Percentiles rank a stretch among this genome's conserved stretches.
Conservation (phyloP, 2,797 vertebrate species). For the Cirrhinus mrigala region DNA sequence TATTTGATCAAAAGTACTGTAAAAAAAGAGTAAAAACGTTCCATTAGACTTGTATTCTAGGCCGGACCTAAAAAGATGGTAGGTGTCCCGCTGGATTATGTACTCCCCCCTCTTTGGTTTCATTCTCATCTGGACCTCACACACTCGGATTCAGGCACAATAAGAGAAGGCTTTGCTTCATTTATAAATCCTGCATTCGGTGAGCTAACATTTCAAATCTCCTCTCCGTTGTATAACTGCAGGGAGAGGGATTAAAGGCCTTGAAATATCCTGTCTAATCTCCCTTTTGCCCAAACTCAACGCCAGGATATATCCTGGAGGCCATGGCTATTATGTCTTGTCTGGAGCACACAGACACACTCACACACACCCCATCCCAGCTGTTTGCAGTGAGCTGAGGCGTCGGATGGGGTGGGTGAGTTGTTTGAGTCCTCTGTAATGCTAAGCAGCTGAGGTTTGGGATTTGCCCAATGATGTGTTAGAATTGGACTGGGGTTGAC, state of each 20-base stretch:
- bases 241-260: slow-evolving; percentile 69
- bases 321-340: slow-evolving; percentile 46
- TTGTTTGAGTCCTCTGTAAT: slow-evolving; percentile 30
- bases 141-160: slow-evolving; percentile 37
- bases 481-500: slow-evolving; percentile 34
- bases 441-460: slow-evolving; percentile 39
- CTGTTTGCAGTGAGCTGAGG: slow-evolving; percentile 23
- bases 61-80: slow-evolving; percentile 5
- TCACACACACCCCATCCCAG: background rate
- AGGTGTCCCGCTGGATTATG: slow-evolving; percentile 1
- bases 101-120: background rate
- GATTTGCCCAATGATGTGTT: slow-evolving; percentile 44
- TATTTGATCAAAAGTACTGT: background rate
- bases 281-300: slow-evolving; percentile 65
- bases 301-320: slow-evolving; percentile 53
- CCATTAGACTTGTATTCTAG: background rate
- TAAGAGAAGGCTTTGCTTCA: slow-evolving; percentile 46
- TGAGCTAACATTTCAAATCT: slow-evolving; percentile 66
- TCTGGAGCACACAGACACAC: slow-evolving; percentile 32
- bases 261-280: slow-evolving; percentile 70
- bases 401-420: slow-evolving; percentile 5
- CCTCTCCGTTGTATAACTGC: slow-evolving; percentile 69
- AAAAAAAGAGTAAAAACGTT: background rate
- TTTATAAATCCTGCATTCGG: slow-evolving; percentile 62
- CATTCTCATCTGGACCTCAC: slow-evolving; percentile 24